A percentile compares a stretch with the other conserved stretches of the same genome.
Conservation (phyloP, 2,888 invertebrate species). For the Drosophila affinis region DNA sequence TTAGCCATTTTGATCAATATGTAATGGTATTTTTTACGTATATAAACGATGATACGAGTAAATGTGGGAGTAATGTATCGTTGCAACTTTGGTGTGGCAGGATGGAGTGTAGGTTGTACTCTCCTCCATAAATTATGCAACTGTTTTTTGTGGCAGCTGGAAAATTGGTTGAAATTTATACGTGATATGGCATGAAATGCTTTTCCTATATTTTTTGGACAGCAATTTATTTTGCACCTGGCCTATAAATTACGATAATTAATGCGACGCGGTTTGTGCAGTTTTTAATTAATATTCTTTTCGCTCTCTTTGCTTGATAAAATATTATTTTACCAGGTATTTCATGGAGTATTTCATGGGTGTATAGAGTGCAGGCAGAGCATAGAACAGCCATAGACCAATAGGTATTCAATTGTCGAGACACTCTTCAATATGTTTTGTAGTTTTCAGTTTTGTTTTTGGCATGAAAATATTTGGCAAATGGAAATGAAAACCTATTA, state of each 20-base stretch:
- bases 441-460: background rate
- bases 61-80: too few species aligned
- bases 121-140: constrained; percentile 39
- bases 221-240: constrained; percentile 58
- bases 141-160: constrained; percentile 8
- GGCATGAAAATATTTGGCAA: constrained; percentile 28
- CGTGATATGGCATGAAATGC: constrained; percentile 19
- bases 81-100: constrained; percentile 11
- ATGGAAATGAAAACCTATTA: constrained; percentile 16
- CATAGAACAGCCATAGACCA: background rate
- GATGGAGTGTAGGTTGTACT: background rate
- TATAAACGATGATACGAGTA: background rate
- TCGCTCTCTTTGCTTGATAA: background rate
- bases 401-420: background rate
- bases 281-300: constrained; percentile 35
- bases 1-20: constrained; percentile 31
- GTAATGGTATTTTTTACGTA: constrained; percentile 28
- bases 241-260: constrained; percentile 68
- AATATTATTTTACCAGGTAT: background rate
- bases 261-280: constrained; percentile 37
- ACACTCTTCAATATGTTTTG: background rate
- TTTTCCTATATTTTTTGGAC: constrained; percentile 20
- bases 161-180: constrained; percentile 33
- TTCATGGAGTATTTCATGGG: too few species aligned
- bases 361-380: too few species aligned